Evolutionary conservation across 2,113 vertebrate species (phyloP).

Genomic region (Podilymbus podiceps): DNA sequence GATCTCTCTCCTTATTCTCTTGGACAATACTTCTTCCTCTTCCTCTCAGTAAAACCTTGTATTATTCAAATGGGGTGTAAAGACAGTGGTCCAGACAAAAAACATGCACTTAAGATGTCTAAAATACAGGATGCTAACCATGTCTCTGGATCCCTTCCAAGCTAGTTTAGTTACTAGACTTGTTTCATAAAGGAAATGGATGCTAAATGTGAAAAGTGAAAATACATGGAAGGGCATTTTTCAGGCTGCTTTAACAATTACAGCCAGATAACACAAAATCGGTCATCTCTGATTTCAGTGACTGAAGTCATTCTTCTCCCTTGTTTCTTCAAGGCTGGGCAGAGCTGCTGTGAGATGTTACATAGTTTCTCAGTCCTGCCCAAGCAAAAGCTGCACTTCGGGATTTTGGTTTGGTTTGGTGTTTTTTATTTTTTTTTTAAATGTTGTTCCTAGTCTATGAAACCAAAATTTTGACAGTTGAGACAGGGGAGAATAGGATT

Average conservation of each 20-base stretch:
- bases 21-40: not conserved
- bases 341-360: not conserved
- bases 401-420: too few relatives aligned
- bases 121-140: not conserved
- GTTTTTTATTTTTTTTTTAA: not conserved
- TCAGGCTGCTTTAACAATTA: not conserved
- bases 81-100: not conserved
- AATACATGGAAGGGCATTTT: not conserved
- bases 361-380: not conserved
- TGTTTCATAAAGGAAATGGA: conserved; percentile 30
- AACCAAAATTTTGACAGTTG: not conserved
- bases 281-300: not conserved
- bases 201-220: conserved; percentile 12
- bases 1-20: not conserved
- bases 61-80: conserved; percentile 17
- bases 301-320: not conserved
- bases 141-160: conserved; percentile 2
- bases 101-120: conserved; percentile 1
- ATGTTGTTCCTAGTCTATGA: not conserved
- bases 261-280: not conserved
- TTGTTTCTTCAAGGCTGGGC: not conserved
- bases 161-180: not conserved
- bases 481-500: not conserved
- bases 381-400: not conserved
- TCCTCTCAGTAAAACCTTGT: not conserved